A percentile compares a stretch with the other conserved stretches of the same genome.
Evolutionary conservation across 2,888 invertebrate genomes (phyloP).

Genomic region (Noctua janthina): DNA sequence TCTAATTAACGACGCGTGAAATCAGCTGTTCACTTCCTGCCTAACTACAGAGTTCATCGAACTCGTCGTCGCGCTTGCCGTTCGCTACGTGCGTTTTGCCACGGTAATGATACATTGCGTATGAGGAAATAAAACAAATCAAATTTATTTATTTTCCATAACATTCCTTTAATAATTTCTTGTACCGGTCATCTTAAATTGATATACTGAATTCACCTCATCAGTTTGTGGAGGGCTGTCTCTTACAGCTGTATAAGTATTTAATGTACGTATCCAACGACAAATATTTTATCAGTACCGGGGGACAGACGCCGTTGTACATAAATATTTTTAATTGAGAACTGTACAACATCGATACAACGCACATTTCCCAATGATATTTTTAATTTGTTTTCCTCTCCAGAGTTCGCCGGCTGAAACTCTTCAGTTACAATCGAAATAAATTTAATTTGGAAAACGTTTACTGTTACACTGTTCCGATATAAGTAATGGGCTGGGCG

Average conservation of each 20-base stretch:
- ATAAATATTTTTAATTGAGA: constrained; percentile 38
- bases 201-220: no score
- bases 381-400: constrained; percentile 51
- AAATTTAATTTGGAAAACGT: constrained; percentile 38
- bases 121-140: no score
- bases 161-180: no score
- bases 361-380: constrained; percentile 30
- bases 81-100: no score
- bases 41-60: no score
- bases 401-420: constrained; percentile 11
- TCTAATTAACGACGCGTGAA: no score
- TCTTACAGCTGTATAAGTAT: neutral
- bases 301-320: neutral
- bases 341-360: neutral
- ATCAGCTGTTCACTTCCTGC: no score
- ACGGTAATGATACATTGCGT: no score
- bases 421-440: constrained; percentile 42
- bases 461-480: constrained; percentile 4
- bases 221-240: no score
- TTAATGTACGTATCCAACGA: neutral
- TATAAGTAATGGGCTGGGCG: constrained; percentile 20
- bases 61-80: no score
- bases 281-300: neutral
- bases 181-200: no score
- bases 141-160: no score